Conservation (phyloP, 2,888 invertebrate genomes). For the Ashinkailepas kermadecensis region DNA sequence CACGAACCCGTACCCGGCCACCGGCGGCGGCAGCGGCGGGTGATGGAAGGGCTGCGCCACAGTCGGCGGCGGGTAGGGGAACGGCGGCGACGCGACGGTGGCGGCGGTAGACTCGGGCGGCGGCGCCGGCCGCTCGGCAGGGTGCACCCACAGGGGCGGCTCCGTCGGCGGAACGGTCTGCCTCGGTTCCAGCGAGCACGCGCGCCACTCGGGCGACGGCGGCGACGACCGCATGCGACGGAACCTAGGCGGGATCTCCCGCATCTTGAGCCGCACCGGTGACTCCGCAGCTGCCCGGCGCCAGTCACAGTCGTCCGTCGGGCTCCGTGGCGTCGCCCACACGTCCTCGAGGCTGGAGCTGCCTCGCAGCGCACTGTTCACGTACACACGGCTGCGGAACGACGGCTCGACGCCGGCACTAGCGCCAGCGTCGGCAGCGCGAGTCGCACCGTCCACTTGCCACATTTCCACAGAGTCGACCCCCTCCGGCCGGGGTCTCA, state of each 20-base stretch:
- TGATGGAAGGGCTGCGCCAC: neutral
- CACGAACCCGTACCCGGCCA: neutral
- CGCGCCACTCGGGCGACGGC: constrained; percentile 15
- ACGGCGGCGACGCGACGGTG: neutral
- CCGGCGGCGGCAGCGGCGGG: neutral
- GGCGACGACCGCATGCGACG: constrained; percentile 20
- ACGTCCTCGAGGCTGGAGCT: neutral
- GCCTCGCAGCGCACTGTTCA: constrained; percentile 4
- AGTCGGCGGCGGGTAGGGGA: neutral
- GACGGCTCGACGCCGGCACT: neutral
- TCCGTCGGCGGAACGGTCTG: neutral
- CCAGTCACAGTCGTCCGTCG: neutral
- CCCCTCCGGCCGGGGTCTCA: neutral
- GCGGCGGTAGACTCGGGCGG: neutral
- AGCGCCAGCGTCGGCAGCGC: neutral
- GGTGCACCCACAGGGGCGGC: neutral
- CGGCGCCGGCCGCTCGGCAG: neutral
- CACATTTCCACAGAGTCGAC: neutral
- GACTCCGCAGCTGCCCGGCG: neutral
- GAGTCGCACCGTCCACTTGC: neutral
- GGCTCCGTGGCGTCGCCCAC: neutral
- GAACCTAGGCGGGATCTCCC: constrained; percentile 19
- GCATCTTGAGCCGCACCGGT: constrained; percentile 7
- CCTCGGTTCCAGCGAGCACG: constrained; percentile 8
- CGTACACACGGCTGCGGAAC: constrained; percentile 9